Evolutionary conservation across 1,140 invertebrate species (phyloP).

Genomic region (Apolygus lucorum): DNA sequence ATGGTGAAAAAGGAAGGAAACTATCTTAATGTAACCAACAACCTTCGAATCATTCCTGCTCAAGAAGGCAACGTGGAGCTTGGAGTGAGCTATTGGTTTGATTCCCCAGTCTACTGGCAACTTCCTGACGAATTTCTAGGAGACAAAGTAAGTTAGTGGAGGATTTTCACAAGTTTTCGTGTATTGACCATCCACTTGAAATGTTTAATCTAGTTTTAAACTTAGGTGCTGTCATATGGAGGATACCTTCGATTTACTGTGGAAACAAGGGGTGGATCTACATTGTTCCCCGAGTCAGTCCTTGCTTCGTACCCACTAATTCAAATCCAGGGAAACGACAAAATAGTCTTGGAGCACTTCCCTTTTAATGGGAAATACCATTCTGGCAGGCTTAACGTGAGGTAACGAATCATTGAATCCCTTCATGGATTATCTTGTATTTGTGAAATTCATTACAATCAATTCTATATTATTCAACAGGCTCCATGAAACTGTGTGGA

Average conservation of each 20-base stretch:
- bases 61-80: conserved; percentile 54
- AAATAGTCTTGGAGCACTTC: conserved; percentile 69
- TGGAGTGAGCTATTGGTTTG: conserved; percentile 52
- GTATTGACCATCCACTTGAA: conserved; percentile 16
- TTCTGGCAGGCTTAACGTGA: conserved; percentile 51
- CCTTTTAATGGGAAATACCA: conserved; percentile 38
- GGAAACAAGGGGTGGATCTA: conserved; percentile 51
- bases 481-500: conserved; percentile 58
- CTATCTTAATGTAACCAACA: conserved; percentile 47
- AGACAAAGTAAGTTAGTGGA: conserved; percentile 67
- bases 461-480: no score
- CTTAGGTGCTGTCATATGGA: conserved; percentile 79
- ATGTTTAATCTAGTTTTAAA: background rate
- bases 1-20: conserved; percentile 31
- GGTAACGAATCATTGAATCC: no score
- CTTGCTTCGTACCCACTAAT: conserved; percentile 67
- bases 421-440: no score
- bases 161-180: background rate
- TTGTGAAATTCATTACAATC: no score
- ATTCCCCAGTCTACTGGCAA: conserved; percentile 77
- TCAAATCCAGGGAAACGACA: conserved; percentile 68
- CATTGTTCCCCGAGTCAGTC: conserved; percentile 47
- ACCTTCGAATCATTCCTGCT: conserved; percentile 57
- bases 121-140: conserved; percentile 74
- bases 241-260: conserved; percentile 76